A percentile compares a stretch with the other conserved stretches of the same genome.
Conservation (phyloP, 2,888 invertebrate genomes). For the Eupithecia tripunctaria region DNA sequence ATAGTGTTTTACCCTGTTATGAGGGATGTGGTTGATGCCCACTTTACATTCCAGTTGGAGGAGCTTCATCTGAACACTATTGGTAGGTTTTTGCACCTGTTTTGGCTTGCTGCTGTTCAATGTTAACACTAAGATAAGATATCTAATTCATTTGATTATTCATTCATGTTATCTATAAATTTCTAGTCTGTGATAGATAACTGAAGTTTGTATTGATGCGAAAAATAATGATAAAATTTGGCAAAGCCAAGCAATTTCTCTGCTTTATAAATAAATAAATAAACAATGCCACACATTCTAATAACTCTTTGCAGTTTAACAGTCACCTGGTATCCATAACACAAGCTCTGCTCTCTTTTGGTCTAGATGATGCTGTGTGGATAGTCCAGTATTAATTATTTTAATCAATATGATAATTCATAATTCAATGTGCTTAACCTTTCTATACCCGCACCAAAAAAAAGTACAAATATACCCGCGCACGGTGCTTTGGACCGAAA, state of each 20-base stretch:
- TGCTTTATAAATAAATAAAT: neutral
- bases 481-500: no score
- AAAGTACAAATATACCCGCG: no score
- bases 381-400: neutral
- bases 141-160: no score
- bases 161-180: no score
- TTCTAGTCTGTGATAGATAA: neutral
- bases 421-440: no score
- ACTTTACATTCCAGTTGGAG: conserved; percentile 79
- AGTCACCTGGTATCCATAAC: neutral
- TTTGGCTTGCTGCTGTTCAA: neutral
- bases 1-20: conserved; percentile 74
- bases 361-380: neutral
- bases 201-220: neutral
- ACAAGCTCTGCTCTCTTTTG: neutral
- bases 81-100: conserved; percentile 60
- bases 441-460: no score
- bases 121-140: neutral
- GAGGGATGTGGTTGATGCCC: conserved; percentile 74
- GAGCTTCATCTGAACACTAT: conserved; percentile 80
- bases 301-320: neutral
- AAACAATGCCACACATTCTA: neutral
- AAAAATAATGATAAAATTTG: neutral
- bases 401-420: no score
- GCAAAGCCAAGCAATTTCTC: neutral